phyloP scores from a whole-genome alignment of 2,888 invertebrate genomes.

The Pseudococcus jackbeardsleyi region DNA sequence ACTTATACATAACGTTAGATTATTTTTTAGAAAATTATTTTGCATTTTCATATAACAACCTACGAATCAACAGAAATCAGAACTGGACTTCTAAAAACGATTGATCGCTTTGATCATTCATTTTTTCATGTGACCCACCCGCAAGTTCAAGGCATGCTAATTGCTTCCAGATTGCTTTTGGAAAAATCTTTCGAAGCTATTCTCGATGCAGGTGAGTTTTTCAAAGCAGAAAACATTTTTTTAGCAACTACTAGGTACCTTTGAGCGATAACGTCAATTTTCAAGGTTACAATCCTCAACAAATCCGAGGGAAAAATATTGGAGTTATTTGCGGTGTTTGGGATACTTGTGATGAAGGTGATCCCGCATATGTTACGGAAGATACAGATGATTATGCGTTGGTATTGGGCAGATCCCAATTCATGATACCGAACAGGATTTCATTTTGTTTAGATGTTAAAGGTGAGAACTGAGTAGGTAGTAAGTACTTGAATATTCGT shows the following conservation, averaged over 20 bases:
- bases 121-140: not conserved
- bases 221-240: not conserved
- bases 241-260: too few relatives aligned
- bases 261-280: not conserved
- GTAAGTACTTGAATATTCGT: too few relatives aligned
- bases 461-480: too few relatives aligned
- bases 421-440: slow-evolving; percentile 2
- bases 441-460: not conserved
- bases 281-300: not conserved
- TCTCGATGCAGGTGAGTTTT: not conserved
- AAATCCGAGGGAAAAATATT: not conserved
- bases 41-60: not conserved
- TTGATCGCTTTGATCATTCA: slow-evolving; percentile 11
- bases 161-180: not conserved
- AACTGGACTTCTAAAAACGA: not conserved
- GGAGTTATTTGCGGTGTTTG: not conserved
- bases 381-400: too few relatives aligned
- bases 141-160: not conserved
- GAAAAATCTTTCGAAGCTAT: too few relatives aligned
- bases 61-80: not conserved
- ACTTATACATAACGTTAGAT: not conserved
- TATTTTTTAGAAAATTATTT: not conserved
- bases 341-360: not conserved
- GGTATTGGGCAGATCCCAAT: not conserved
- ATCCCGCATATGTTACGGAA: not conserved